These are phyloP conservation scores for Rachycentron canadum DNA, from an alignment of 2,797 vertebrate genomes.

Conservation along the genomic window DNA sequence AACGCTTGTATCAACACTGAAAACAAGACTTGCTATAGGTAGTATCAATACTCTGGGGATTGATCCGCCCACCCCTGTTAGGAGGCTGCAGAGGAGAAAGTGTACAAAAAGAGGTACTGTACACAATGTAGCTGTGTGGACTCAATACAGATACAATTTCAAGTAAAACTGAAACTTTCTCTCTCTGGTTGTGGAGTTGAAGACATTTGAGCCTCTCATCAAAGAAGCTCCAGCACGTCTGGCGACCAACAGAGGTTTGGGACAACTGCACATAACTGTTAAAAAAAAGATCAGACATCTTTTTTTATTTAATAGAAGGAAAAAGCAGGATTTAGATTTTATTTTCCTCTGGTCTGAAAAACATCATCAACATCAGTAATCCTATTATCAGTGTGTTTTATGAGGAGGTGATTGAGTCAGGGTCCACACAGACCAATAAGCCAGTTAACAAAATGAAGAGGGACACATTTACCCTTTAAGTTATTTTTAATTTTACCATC, in stretches of 20 bases:
- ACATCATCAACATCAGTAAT: not conserved
- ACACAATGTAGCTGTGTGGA: not conserved
- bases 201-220: not conserved
- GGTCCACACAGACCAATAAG: not conserved
- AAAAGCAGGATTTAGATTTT: not conserved
- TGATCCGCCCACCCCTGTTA: not conserved
- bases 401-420: not conserved
- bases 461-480: conserved; percentile 22
- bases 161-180: not conserved
- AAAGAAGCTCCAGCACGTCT: not conserved
- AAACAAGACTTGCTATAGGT: not conserved
- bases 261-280: not conserved
- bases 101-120: not conserved
- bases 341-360: too few species aligned
- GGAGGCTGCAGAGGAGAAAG: conserved; percentile 9
- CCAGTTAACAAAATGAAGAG: not conserved
- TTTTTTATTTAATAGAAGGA: not conserved
- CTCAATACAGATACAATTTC: not conserved
- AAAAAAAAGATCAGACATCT: not conserved
- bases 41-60: not conserved
- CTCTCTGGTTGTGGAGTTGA: too few species aligned
- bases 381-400: not conserved
- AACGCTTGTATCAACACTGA: too few species aligned
- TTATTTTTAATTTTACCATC: conserved; percentile 64
- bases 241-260: too few species aligned